phyloP scores from a whole-genome alignment of 2,113 vertebrate species.

The Corythaixoides concolor region DNA sequence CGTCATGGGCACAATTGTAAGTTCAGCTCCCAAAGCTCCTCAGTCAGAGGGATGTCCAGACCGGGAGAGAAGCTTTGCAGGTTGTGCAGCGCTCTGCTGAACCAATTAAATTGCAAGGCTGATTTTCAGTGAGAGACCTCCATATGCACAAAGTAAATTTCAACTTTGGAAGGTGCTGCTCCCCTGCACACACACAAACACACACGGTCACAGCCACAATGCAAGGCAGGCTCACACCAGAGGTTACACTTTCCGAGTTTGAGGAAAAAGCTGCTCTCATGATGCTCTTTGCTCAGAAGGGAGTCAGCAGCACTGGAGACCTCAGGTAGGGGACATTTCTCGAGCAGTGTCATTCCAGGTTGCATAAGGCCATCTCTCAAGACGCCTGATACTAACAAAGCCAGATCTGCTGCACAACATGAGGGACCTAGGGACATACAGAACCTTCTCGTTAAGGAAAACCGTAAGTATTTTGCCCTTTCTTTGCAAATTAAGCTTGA shows the following conservation, averaged over 20 bases:
- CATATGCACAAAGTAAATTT: rapidly evolving
- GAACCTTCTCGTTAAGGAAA: background rate
- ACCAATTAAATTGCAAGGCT: background rate
- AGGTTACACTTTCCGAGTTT: background rate
- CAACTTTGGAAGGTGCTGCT: background rate
- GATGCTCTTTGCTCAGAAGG: background rate
- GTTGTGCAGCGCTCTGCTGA: background rate
- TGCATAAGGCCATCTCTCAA: background rate
- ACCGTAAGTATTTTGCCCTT: background rate
- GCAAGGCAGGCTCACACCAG: background rate
- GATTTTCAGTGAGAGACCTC: background rate
- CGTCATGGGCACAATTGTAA: rapidly evolving
- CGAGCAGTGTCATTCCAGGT: background rate
- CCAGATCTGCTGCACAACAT: background rate
- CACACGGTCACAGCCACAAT: rapidly evolving
- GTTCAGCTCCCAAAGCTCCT: background rate
- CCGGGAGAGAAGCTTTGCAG: background rate
- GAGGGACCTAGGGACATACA: background rate
- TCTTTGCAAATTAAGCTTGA: background rate
- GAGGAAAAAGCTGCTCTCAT: background rate
- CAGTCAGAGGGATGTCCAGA: background rate
- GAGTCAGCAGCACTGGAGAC: background rate
- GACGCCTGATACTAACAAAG: background rate
- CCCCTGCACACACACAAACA: background rate
- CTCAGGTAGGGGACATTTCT: background rate